phyloP scores from a whole-genome alignment of 2,888 invertebrate species.

The Ectemnius cavifrons region DNA sequence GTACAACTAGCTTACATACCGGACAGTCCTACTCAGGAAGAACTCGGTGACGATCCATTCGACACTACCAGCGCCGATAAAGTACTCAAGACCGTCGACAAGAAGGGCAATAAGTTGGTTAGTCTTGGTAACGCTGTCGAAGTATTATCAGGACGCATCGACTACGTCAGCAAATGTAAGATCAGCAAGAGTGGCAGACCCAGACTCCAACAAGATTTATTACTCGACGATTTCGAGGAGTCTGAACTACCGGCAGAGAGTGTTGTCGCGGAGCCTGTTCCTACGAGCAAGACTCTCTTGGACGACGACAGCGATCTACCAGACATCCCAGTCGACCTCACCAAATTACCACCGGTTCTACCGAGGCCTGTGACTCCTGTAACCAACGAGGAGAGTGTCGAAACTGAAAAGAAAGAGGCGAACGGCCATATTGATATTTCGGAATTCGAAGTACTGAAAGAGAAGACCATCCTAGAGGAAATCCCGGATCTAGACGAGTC shows the following conservation, averaged over 20 bases:
- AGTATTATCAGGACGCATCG: slow-evolving; percentile 90
- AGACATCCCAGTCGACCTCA: slow-evolving; percentile 86
- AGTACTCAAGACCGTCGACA: slow-evolving; percentile 86
- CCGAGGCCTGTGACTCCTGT: slow-evolving; percentile 66
- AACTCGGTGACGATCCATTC: slow-evolving; percentile 89
- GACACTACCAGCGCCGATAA: slow-evolving; percentile 93
- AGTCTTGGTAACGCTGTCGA: slow-evolving; percentile 93
- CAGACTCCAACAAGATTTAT: slow-evolving; percentile 79
- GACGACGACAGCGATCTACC: slow-evolving; percentile 86
- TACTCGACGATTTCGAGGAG: slow-evolving; percentile 82
- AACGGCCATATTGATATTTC: slow-evolving; percentile 72
- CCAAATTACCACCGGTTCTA: slow-evolving; percentile 71
- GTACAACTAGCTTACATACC: slow-evolving; percentile 92
- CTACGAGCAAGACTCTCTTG: slow-evolving; percentile 82
- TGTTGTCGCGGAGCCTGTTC: slow-evolving; percentile 55
- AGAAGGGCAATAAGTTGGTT: slow-evolving; percentile 87
- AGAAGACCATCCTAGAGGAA: slow-evolving; percentile 72
- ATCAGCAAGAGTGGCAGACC: slow-evolving; percentile 63
- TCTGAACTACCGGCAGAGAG: slow-evolving; percentile 36
- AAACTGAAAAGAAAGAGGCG: slow-evolving; percentile 20
- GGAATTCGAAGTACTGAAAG: slow-evolving; percentile 80
- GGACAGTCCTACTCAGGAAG: slow-evolving; percentile 88
- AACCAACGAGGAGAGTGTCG: slow-evolving; percentile 33
- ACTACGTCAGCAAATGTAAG: slow-evolving; percentile 82
- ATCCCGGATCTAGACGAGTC: slow-evolving; percentile 74